Evolutionary conservation across 2,113 vertebrate genomes (phyloP).

Genomic region (Pedionomus torquatus): DNA sequence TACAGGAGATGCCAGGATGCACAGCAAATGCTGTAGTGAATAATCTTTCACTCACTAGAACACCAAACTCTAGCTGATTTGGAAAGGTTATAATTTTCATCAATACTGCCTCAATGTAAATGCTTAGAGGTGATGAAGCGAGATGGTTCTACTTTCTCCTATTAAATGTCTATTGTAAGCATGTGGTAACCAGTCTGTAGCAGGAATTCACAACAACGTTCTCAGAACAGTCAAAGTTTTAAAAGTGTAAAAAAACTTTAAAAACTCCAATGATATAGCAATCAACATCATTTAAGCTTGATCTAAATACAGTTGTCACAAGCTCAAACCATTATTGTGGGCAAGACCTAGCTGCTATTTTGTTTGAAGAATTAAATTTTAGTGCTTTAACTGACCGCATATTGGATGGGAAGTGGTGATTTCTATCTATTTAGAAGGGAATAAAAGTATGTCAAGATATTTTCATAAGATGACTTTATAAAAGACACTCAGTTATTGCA

Average conservation of each 20-base stretch:
- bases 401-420: not conserved
- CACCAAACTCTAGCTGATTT: not conserved
- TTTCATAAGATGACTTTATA: not conserved
- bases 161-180: not conserved
- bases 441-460: not conserved
- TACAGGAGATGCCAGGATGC: not conserved
- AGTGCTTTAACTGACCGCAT: not conserved
- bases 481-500: not conserved
- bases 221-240: not conserved
- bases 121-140: not conserved
- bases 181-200: not conserved
- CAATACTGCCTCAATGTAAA: not conserved
- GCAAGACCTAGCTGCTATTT: not conserved
- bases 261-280: fast-evolving
- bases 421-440: not conserved
- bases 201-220: not conserved
- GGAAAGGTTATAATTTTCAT: not conserved
- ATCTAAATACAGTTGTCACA: not conserved
- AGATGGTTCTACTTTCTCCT: not conserved
- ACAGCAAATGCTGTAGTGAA: not conserved
- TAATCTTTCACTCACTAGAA: not conserved
- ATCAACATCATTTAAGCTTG: not conserved
- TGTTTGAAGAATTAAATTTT: not conserved
- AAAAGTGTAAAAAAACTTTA: not conserved
- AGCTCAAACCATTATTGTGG: not conserved